Base-by-base conservation (phyloP, 1,140 invertebrate genomes). In the Marisa cornuarietis region DNA sequence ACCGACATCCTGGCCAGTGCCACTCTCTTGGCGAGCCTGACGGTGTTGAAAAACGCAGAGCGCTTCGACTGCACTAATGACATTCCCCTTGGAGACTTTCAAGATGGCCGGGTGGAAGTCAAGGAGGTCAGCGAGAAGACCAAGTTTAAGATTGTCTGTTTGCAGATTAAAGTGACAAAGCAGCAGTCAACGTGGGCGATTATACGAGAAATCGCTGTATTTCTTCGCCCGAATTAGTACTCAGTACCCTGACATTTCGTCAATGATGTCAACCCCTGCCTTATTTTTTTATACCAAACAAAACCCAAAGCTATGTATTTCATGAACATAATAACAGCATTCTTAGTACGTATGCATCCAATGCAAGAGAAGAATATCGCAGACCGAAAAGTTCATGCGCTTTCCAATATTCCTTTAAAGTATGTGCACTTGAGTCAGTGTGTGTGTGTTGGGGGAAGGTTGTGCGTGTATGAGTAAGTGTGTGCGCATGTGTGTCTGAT, bases 141-240 rank as follows among this genome's bases (percentile, higher is more conserved):
- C 18, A 61, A 68, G 58, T 81, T 81, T 62, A 78, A 79, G 72
- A 76, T 85, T 49, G 71, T 83, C 42, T 85, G 86, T 82, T 42
- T 87, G 63, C 80, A 80, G 26, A 78, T 87, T 14, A 79, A 78
- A 66, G 61, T 86, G 11, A 85, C 82, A n/a, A 76, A 69, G 20
- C 54, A 74, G 22, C 85, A 86, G 65, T 20, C 49, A 4, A 71
- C 79, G 31, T 86, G 85, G 85, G 58, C 84, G 18, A 85, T 87
- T 51, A 81, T 87, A 4, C 81, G 80, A 73, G 86, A 87, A 83
- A 85, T 87, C 42, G 85, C 85, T 5, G 81, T 87, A 24, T 87
- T 86, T 79, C 61, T 83, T 16, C 42, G 18, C 1, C 16, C 52
- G 13, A 49, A 66, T 51, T 11, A 52, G 14, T 16, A 42, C 51